Base-by-base conservation (phyloP, 2,113 vertebrate species). In the Nannobrachium achirus region DNA sequence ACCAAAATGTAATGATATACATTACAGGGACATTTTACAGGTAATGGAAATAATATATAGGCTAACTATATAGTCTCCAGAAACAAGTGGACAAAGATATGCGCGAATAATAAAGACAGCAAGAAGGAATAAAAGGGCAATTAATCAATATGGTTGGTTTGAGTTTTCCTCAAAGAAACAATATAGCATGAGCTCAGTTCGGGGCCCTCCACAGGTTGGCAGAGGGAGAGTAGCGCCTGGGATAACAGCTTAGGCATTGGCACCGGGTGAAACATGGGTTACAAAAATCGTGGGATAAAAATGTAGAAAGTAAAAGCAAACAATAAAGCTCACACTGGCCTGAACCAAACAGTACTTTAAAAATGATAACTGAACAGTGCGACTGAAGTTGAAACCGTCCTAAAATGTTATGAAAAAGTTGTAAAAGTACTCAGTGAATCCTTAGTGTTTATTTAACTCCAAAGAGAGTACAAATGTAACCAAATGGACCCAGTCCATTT, bases 1-100 rank as follows among this genome's bases (percentile, higher is more conserved):
- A 60, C 7, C 1, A 18, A 18, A 6, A 57, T 5, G 4, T 8
- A 16, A 60, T 48, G 56, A n/a, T n/a, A 61, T 9, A 40, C 3
- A 8, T 6, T 13, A n/a, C n/a, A n/a, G 39, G n/a, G 6, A 48
- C 3, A 9, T 53, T 11, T 69, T 52, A 48, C 19, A 39, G 41
- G 18, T 42, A 25, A 15, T 1, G 42, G 15, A 72, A 67, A 64
- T 46, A 46, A 59, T 40, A 72, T 82, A 48, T 50, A 58, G n/a
- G n/a, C 50, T 60, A 40, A 33, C 18, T 77, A 14, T 3, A 15
- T n/a, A 67, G 63, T 56, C 50, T 56, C 60, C 63, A 8, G 71
- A 10, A 61, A 25, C 62, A 66, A 67, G 46, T 10, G 10, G 56
- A 13, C 18, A 20, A 55, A 66, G 51, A 66, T 52, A 20, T 53